Conservation (phyloP, 2,888 invertebrate species). For the Steromphala cineraria region DNA sequence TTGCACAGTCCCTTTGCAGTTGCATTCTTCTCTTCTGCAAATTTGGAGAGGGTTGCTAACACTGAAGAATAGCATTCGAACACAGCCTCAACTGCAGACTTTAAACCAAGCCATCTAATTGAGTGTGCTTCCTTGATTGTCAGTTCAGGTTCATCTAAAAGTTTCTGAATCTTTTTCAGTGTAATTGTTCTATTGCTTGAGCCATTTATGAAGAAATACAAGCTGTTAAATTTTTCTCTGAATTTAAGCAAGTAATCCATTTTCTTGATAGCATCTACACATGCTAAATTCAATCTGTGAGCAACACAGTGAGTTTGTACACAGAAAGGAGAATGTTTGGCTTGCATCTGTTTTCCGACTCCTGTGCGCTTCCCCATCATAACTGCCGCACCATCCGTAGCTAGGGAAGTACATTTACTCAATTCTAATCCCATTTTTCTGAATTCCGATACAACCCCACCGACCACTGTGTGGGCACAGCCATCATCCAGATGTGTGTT, state of each 20-base stretch:
- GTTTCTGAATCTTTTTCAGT: slow-evolving; percentile 33
- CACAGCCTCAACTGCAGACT: slow-evolving; percentile 37
- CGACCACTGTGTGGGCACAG: slow-evolving; percentile 32
- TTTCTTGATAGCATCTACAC: slow-evolving; percentile 39
- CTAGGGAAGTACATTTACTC: slow-evolving; percentile 27
- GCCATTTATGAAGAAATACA: slow-evolving; percentile 38
- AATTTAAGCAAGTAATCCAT: slow-evolving; percentile 29
- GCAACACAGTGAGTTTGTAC: background rate
- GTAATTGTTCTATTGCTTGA: slow-evolving; percentile 28
- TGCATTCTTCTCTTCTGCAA: slow-evolving; percentile 31
- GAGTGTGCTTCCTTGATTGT: slow-evolving; percentile 38
- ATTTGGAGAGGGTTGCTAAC: slow-evolving; percentile 29
- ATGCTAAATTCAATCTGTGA: slow-evolving; percentile 30
- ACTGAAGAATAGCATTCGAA: slow-evolving; percentile 33
- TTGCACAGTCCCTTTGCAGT: background rate
- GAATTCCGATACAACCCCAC: background rate
- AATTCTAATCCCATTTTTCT: slow-evolving; percentile 14
- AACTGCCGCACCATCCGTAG: slow-evolving; percentile 35
- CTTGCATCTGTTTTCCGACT: background rate
- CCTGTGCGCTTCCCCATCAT: background rate
- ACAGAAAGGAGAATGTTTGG: background rate
- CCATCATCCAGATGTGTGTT: slow-evolving; percentile 33
- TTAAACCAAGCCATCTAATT: slow-evolving; percentile 36
- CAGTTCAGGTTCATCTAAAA: slow-evolving; percentile 38
- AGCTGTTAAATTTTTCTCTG: slow-evolving; percentile 34